These are phyloP conservation scores for Gobius niger DNA, from an alignment of 2,113 vertebrate species.

Conservation along the genomic window DNA sequence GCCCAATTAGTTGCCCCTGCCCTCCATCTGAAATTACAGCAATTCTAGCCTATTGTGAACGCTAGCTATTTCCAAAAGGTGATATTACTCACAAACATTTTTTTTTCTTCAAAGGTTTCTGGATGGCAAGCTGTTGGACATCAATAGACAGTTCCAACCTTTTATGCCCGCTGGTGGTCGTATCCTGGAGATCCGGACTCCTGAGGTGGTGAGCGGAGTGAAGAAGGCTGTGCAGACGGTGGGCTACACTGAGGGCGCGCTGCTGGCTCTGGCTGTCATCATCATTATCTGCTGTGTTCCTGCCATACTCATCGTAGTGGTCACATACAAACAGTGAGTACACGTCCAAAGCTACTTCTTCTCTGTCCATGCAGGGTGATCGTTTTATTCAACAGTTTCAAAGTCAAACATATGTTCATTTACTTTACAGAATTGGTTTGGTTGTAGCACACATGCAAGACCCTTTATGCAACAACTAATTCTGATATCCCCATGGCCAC, in stretches of 20 bases:
- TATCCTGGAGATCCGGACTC: slow-evolving; percentile 93
- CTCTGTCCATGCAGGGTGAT: not conserved
- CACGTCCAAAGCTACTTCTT: not conserved
- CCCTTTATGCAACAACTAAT: too few relatives aligned
- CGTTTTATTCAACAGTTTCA: too few relatives aligned
- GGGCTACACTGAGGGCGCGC: slow-evolving; percentile 92
- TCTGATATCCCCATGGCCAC: too few relatives aligned
- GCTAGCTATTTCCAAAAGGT: too few relatives aligned
- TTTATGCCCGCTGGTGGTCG: slow-evolving; percentile 91
- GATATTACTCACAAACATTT: not conserved
- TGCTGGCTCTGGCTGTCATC: slow-evolving; percentile 92
- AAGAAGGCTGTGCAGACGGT: slow-evolving; percentile 91
- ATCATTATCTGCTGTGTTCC: slow-evolving; percentile 97
- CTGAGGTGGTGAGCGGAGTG: slow-evolving; percentile 88
- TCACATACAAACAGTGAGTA: slow-evolving; percentile 97
- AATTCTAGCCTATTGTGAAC: too few relatives aligned
- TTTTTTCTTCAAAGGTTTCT: slow-evolving; percentile 82
- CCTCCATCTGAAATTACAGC: too few relatives aligned
- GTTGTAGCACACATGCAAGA: too few relatives aligned
- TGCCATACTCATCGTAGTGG: slow-evolving; percentile 92
- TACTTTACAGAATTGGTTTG: too few relatives aligned
- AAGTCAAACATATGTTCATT: too few relatives aligned
- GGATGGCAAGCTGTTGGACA: slow-evolving; percentile 94
- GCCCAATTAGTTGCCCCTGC: too few relatives aligned
- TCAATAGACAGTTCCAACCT: slow-evolving; percentile 95